Evolutionary conservation across 1,140 invertebrate genomes (phyloP).

Genomic region (Drosophila bocki): DNA sequence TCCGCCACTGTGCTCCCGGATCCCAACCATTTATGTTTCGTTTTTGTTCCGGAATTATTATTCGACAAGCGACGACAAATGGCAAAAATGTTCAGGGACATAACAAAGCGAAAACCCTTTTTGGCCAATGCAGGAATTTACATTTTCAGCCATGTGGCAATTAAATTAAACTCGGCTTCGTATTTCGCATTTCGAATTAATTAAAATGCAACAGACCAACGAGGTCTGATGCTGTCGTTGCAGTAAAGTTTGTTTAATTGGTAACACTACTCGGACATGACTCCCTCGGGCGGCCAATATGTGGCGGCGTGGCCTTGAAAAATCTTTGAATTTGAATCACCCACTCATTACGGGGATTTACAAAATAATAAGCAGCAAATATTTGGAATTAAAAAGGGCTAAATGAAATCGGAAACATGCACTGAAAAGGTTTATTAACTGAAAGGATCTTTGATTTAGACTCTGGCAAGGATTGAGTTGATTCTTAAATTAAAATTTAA

Average conservation of each 20-base stretch:
- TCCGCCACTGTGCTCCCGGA: background rate
- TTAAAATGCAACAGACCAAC: constrained; percentile 23
- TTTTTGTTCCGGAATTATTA: constrained; percentile 28
- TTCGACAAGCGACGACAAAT: constrained; percentile 51
- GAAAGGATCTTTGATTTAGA: background rate
- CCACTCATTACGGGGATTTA: background rate
- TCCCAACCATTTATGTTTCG: background rate
- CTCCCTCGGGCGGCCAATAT: background rate
- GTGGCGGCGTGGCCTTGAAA: background rate
- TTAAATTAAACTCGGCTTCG: constrained; percentile 30
- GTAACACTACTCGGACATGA: background rate
- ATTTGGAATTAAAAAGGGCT: background rate
- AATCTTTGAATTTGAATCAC: background rate
- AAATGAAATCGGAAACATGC: background rate
- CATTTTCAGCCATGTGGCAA: constrained; percentile 27
- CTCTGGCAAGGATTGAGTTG: too few relatives aligned
- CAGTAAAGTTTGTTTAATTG: constrained; percentile 19
- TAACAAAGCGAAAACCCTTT: constrained; percentile 25
- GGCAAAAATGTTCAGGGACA: constrained; percentile 27
- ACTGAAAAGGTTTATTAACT: background rate
- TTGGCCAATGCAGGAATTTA: constrained; percentile 4
- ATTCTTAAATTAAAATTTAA: too few relatives aligned
- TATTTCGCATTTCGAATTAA: constrained; percentile 26
- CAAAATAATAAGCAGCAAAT: constrained; percentile 1
- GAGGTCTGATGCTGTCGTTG: background rate